Conservation (phyloP, 2,113 vertebrate genomes). For the Egretta garzetta region DNA sequence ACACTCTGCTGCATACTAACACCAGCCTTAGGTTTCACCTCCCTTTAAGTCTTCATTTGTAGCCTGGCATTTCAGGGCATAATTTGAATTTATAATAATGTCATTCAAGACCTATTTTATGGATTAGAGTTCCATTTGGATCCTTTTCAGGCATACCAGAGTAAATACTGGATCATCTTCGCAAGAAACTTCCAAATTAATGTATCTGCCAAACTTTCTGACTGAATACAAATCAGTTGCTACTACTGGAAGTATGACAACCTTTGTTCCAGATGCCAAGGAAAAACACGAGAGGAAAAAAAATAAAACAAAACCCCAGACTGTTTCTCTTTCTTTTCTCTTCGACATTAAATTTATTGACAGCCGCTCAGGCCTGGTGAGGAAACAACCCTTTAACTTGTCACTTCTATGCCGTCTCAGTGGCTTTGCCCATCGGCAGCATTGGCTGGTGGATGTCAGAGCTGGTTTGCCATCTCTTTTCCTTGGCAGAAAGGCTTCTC, state of each 20-base stretch:
- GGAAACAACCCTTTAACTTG: not conserved
- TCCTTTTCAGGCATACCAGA: not conserved
- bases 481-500: not conserved
- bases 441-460: not conserved
- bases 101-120: not conserved
- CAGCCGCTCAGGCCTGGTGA: not conserved
- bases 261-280: not conserved
- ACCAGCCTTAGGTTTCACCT: not conserved
- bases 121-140: slow-evolving; percentile 37
- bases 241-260: not conserved
- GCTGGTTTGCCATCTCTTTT: not conserved
- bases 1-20: not conserved
- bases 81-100: not conserved
- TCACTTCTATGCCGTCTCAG: not conserved
- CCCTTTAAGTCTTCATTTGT: not conserved
- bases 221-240: not conserved
- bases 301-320: not conserved
- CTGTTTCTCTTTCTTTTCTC: not conserved
- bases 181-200: slow-evolving; percentile 16
- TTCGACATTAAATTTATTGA: not conserved
- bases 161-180: slow-evolving; percentile 22
- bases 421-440: not conserved
- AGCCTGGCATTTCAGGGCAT: not conserved
- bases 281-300: not conserved
- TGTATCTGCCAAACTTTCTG: not conserved